Conservation (phyloP, 2,797 vertebrate genomes). For the Platalea minor region DNA sequence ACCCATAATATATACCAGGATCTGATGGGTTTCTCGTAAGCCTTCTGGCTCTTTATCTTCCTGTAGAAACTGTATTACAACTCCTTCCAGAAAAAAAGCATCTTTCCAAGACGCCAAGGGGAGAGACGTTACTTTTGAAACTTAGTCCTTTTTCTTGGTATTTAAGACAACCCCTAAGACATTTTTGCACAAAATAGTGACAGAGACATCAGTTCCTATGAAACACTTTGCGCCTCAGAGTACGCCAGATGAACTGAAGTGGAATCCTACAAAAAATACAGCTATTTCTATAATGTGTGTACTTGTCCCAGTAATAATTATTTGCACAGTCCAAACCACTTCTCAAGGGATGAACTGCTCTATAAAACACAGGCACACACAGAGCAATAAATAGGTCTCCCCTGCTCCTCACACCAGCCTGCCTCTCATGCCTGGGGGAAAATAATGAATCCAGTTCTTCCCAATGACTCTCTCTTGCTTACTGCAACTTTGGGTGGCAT, state of each 20-base stretch:
- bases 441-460: neutral
- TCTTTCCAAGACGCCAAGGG: neutral
- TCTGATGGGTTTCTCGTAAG: neutral
- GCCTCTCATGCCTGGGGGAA: neutral
- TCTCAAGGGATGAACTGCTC: neutral
- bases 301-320: neutral
- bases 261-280: neutral
- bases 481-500: neutral
- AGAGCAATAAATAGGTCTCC: neutral
- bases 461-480: accelerated
- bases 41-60: neutral
- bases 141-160: neutral
- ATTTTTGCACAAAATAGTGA: neutral
- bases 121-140: neutral
- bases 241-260: neutral
- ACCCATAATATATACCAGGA: neutral
- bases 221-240: neutral
- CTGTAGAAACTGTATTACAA: neutral
- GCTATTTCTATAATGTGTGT: neutral
- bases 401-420: neutral
- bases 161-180: neutral
- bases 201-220: neutral
- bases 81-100: neutral
- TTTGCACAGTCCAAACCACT: neutral
- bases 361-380: neutral